Conservation (phyloP, 1,140 invertebrate species). For the Bombus pyrosoma region DNA sequence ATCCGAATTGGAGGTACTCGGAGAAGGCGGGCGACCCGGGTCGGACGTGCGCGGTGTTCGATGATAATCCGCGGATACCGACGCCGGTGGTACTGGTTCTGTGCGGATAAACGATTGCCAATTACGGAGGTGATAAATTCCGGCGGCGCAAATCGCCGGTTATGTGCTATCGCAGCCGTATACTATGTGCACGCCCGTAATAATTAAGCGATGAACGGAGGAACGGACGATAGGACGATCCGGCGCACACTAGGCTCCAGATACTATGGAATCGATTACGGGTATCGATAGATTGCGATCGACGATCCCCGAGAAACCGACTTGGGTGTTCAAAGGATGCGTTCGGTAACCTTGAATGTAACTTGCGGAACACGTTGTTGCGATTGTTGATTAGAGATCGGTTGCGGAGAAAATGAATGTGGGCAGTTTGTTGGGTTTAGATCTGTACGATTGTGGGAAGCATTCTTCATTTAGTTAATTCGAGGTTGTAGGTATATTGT, state of each 20-base stretch:
- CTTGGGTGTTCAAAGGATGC: background rate
- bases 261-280: conserved; percentile 60
- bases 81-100: conserved; percentile 65
- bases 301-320: conserved; percentile 6
- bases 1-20: conserved; percentile 60
- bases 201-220: conserved; percentile 77
- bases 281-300: conserved; percentile 37
- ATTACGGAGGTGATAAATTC: conserved; percentile 77
- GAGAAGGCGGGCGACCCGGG: conserved; percentile 19
- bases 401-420: background rate
- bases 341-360: background rate
- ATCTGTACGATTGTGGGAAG: background rate
- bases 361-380: conserved; percentile 9
- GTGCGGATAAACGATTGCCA: conserved; percentile 75
- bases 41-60: conserved; percentile 34
- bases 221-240: conserved; percentile 45
- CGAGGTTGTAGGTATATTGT: background rate
- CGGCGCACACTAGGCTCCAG: conserved; percentile 30
- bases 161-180: conserved; percentile 66
- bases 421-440: background rate
- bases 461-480: background rate
- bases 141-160: conserved; percentile 66
- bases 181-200: conserved; percentile 63
- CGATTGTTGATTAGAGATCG: background rate
- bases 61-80: conserved; percentile 69